These are phyloP conservation scores for Microcebus griseorufus DNA, from an alignment of 2,113 vertebrate species.

Conservation along the genomic window DNA sequence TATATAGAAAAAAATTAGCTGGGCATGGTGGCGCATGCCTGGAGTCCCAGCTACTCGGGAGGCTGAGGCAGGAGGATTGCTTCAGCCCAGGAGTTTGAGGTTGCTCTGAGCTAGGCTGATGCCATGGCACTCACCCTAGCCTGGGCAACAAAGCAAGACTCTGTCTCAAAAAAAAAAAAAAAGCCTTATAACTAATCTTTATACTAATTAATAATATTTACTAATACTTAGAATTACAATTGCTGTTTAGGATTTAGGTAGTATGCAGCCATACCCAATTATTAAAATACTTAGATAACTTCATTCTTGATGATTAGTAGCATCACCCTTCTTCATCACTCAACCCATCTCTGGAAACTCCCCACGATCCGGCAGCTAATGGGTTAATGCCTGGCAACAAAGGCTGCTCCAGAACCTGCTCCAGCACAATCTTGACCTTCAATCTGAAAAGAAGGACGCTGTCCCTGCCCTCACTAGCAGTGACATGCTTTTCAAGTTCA, in stretches of 20 bases:
- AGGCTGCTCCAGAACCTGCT: not conserved
- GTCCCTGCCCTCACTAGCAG: not conserved
- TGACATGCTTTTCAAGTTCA: not conserved
- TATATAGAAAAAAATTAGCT: too few relatives aligned
- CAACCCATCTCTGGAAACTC: not conserved
- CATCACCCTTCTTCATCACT: not conserved
- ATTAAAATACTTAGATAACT: constrained; percentile 12
- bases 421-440: not conserved
- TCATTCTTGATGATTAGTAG: not conserved
- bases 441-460: not conserved
- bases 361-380: not conserved
- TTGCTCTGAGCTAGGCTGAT: too few relatives aligned
- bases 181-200: not conserved
- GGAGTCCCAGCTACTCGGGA: too few relatives aligned
- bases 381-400: not conserved
- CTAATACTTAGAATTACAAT: not conserved
- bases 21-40: too few relatives aligned
- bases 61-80: too few relatives aligned
- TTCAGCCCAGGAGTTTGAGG: too few relatives aligned
- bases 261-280: not conserved
- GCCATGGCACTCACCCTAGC: too few relatives aligned
- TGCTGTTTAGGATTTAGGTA: not conserved
- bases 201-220: not conserved
- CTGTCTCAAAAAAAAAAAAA: too few relatives aligned
- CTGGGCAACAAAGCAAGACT: too few relatives aligned